A percentile compares a stretch with the other conserved stretches of the same genome.
Evolutionary conservation across 2,113 vertebrate species (phyloP).

Genomic region (Paradoxurus hermaphroditus): DNA sequence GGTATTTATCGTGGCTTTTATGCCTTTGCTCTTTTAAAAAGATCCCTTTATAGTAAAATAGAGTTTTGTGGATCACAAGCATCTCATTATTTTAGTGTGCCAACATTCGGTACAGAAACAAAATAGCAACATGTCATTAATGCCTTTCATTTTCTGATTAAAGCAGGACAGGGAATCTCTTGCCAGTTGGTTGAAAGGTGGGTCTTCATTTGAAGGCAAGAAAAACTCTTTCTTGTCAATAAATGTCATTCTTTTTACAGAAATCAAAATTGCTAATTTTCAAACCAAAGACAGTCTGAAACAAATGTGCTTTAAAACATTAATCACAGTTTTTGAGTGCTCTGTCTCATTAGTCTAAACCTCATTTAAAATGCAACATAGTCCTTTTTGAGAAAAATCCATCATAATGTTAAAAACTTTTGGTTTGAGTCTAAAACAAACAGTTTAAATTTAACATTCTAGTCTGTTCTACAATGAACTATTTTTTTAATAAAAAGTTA

Average conservation of each 20-base stretch:
- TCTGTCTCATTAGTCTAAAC: not conserved
- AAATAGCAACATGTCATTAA: not conserved
- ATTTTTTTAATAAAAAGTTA: slow-evolving; percentile 22
- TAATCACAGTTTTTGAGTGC: not conserved
- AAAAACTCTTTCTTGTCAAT: not conserved
- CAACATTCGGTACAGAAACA: slow-evolving; percentile 12
- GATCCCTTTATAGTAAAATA: not conserved
- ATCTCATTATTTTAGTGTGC: slow-evolving; percentile 2
- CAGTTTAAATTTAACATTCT: slow-evolving; percentile 11
- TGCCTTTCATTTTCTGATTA: slow-evolving; percentile 11
- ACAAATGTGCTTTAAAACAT: slow-evolving; percentile 26
- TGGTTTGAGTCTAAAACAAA: slow-evolving; percentile 8
- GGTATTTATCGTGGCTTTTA: slow-evolving; percentile 16
- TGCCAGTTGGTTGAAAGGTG: slow-evolving; percentile 22
- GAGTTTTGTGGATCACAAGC: not conserved
- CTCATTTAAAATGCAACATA: slow-evolving; percentile 5
- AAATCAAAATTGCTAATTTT: slow-evolving; percentile 45
- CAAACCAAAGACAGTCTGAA: slow-evolving; percentile 20
- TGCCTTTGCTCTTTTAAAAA: slow-evolving; percentile 9
- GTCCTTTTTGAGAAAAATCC: slow-evolving; percentile 14
- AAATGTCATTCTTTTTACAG: not conserved
- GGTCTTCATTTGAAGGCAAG: slow-evolving; percentile 3
- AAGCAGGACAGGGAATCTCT: not conserved
- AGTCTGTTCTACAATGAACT: slow-evolving; percentile 7
- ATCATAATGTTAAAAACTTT: slow-evolving; percentile 32